These are phyloP conservation scores for Naso thynnoides DNA, from an alignment of 2,797 vertebrate genomes.

Conservation along the genomic window DNA sequence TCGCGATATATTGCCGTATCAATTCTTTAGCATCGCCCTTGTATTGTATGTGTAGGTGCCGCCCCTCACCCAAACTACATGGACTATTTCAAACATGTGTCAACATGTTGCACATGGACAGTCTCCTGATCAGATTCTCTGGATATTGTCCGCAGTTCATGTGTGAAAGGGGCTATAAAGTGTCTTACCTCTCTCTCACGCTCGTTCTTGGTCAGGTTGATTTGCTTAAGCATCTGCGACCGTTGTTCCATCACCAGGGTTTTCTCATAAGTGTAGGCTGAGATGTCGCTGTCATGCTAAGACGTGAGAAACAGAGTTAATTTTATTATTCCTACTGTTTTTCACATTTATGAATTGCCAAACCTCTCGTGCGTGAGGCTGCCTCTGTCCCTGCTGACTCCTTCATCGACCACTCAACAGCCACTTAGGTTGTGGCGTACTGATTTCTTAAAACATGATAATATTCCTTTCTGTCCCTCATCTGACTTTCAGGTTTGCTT, in stretches of 20 bases:
- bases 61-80: too few relatives aligned
- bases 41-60: too few relatives aligned
- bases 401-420: background rate
- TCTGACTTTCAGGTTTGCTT: background rate
- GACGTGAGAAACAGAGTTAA: background rate
- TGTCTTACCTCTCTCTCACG: slow-evolving; percentile 95
- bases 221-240: slow-evolving; percentile 98
- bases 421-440: background rate
- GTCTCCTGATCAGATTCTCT: too few relatives aligned
- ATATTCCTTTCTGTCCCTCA: slow-evolving; percentile 8
- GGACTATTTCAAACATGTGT: too few relatives aligned
- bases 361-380: background rate
- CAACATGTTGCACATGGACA: too few relatives aligned
- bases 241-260: slow-evolving; percentile 98
- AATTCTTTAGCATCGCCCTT: too few relatives aligned
- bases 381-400: background rate
- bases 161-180: too few relatives aligned
- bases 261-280: slow-evolving; percentile 98
- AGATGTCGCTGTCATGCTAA: slow-evolving; percentile 97
- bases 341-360: background rate
- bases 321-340: background rate
- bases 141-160: too few relatives aligned
- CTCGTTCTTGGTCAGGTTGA: slow-evolving; percentile 97
- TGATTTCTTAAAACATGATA: background rate
- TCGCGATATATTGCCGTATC: too few relatives aligned